Evolutionary conservation across 2,797 vertebrate species (phyloP), one percentile per base, ranked within the genome.

Genomic region (Craterocephalus amniculus): DNA sequence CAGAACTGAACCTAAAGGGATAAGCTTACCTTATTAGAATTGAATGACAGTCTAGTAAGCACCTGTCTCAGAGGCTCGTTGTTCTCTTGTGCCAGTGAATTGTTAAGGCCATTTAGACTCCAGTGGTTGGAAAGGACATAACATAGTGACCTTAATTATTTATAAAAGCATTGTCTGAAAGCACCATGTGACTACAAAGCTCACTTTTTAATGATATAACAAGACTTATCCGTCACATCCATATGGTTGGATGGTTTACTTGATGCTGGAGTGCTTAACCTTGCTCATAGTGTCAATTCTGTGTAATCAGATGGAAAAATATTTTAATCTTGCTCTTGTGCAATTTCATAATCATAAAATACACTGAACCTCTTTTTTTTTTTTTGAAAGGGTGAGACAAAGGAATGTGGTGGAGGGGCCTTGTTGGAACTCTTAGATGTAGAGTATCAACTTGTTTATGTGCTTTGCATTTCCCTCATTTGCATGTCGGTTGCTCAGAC

Each of bases 11-110:
- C 72, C 72, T 64, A 26, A n/a, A 60, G 52, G 67, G 84, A 83
- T 89, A 68, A 73, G 24, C 62, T 90, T 87, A 68, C 87, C 79
- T 77, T n/a, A 73, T 85, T 77, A 80, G 72, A 73, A 87, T 89
- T 88, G 57, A 85, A 84, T 89, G 72, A 51, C 62, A 68, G 56
- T 80, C 72, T 20, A 69, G 70, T 22, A 52, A 72, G 73, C 80
- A 87, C 71, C 80, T 86, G 87, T 71, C 69, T 76, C 26, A 59
- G 9, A 16, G 58, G 24, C 71, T 80, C 6, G 16, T 38, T 38
- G 36, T 13, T 40, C 32, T 61, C 29, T 43, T 43, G 56, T 5
- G 12, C 40, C 13, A 6, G 51, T 85, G 64, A 72, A 67, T 64
- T 73, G 74, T 66, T 54, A 66, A 67, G 68, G 72, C 91, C 87